Percentiles rank a stretch among this genome's conserved stretches.
Evolutionary conservation across 1,140 invertebrate genomes (phyloP).

Genomic region (Melanaphis sacchari): DNA sequence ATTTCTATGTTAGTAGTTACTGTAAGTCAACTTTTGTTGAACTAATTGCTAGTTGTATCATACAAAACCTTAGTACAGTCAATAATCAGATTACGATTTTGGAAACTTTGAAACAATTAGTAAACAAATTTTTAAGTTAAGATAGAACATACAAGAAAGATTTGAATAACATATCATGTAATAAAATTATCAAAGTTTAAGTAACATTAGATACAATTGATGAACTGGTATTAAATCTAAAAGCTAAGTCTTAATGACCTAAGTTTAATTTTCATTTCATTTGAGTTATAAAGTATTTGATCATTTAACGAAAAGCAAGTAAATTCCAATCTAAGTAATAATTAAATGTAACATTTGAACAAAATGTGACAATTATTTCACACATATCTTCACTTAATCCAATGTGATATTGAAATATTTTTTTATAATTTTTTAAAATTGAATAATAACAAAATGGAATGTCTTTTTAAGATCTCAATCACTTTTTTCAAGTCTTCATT

Average conservation of each 20-base stretch:
- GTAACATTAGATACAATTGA: slow-evolving; percentile 36
- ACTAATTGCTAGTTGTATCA: slow-evolving; percentile 30
- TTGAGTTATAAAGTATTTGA: slow-evolving; percentile 35
- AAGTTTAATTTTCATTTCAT: slow-evolving; percentile 46
- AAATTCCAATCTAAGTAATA: slow-evolving; percentile 43
- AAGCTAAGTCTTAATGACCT: slow-evolving; percentile 36
- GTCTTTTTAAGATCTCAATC: slow-evolving; percentile 6
- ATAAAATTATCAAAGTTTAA: slow-evolving; percentile 37
- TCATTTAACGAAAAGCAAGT: slow-evolving; percentile 6
- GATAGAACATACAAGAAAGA: not conserved
- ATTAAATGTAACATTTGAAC: slow-evolving; percentile 3
- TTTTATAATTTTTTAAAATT: slow-evolving; percentile 3
- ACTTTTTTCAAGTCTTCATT: not conserved
- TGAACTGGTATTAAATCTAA: slow-evolving; percentile 33
- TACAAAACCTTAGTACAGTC: slow-evolving; percentile 22
- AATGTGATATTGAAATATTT: slow-evolving; percentile 12
- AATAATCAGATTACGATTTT: slow-evolving; percentile 27
- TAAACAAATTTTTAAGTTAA: slow-evolving; percentile 24
- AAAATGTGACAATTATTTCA: not conserved
- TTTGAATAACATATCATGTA: slow-evolving; percentile 39
- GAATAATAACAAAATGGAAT: not conserved
- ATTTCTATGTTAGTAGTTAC: slow-evolving; percentile 27
- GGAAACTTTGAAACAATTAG: slow-evolving; percentile 11
- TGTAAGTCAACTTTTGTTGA: not conserved
- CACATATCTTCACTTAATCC: not conserved